phyloP scores from a whole-genome alignment of 2,888 invertebrate genomes.

The Cryptophagus acutangulus region DNA sequence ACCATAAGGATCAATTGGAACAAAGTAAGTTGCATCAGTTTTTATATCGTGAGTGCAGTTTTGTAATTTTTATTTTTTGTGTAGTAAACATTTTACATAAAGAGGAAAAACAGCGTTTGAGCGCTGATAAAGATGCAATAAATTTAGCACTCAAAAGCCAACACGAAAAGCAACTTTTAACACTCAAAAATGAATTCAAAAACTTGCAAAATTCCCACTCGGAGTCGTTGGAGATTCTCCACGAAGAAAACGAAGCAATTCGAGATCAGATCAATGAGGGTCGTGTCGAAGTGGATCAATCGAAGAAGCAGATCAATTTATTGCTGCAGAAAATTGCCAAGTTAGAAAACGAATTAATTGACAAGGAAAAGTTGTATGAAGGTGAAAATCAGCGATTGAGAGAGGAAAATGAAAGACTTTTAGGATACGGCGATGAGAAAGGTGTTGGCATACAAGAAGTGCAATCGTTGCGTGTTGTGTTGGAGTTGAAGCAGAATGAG shows the following conservation, averaged over 20 bases:
- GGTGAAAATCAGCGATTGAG: slow-evolving; percentile 38
- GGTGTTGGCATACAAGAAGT: slow-evolving; percentile 54
- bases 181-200: slow-evolving; percentile 38
- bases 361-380: slow-evolving; percentile 26
- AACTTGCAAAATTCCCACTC: slow-evolving; percentile 43
- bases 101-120: slow-evolving; percentile 37
- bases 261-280: slow-evolving; percentile 45
- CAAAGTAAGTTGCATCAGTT: slow-evolving; percentile 38
- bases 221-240: slow-evolving; percentile 43
- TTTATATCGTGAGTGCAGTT: slow-evolving; percentile 2
- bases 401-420: slow-evolving; percentile 40
- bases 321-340: slow-evolving; percentile 36
- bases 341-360: slow-evolving; percentile 27
- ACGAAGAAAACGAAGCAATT: slow-evolving; percentile 46
- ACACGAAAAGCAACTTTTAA: slow-evolving; percentile 40
- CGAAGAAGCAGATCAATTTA: slow-evolving; percentile 35
- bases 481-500: slow-evolving; percentile 84
- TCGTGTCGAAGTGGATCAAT: slow-evolving; percentile 32
- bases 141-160: slow-evolving; percentile 29
- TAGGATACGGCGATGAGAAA: slow-evolving; percentile 41
- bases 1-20: slow-evolving; percentile 35
- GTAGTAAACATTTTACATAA: slow-evolving; percentile 43
- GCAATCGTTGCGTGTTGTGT: slow-evolving; percentile 78
- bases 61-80: slow-evolving; percentile 25
- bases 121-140: slow-evolving; percentile 33